phyloP scores from a whole-genome alignment of 2,797 vertebrate species.

The Propithecus perrieri region DNA sequence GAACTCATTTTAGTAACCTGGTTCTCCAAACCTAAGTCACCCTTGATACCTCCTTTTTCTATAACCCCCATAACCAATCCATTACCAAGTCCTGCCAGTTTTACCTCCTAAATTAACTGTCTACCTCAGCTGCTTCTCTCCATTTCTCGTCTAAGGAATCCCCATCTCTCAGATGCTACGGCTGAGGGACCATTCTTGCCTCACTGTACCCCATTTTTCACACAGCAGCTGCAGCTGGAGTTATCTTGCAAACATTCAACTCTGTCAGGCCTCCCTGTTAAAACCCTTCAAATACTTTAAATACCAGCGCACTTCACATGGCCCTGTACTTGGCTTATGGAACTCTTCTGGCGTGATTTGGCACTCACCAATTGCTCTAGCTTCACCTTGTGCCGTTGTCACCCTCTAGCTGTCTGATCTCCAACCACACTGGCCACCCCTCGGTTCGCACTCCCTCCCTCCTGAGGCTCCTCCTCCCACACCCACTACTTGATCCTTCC shows the following conservation, averaged over 20 bases:
- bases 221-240: background rate
- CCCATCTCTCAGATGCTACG: background rate
- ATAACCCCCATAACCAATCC: background rate
- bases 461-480: background rate
- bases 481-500: background rate
- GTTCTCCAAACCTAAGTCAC: background rate
- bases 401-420: background rate
- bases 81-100: background rate
- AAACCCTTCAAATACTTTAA: background rate
- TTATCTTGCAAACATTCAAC: background rate
- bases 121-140: background rate
- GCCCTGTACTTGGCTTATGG: background rate
- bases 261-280: background rate
- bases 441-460: background rate
- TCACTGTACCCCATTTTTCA: background rate
- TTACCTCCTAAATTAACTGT: background rate
- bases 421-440: background rate
- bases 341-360: background rate
- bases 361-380: background rate
- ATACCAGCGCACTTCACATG: background rate
- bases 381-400: background rate
- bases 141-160: background rate
- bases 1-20: background rate
- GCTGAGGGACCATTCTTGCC: background rate
- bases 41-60: background rate